A percentile compares a stretch with the other conserved stretches of the same genome.
Evolutionary conservation across 2,113 vertebrate genomes (phyloP).

Genomic region (Scomber scombrus): DNA sequence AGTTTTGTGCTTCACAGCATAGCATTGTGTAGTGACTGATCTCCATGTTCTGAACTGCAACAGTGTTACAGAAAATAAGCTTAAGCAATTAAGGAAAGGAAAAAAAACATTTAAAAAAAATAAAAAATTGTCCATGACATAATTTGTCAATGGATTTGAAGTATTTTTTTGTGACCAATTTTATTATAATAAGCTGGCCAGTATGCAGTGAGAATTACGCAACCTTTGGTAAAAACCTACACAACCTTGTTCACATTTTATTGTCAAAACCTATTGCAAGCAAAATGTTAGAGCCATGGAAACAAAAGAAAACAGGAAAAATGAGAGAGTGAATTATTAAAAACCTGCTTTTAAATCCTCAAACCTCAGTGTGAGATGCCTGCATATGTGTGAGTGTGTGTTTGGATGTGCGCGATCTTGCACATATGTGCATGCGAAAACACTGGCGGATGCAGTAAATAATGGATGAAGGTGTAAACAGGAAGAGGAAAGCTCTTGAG

Average conservation of each 20-base stretch:
- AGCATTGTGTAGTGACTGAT: no score
- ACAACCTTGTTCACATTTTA: constrained; percentile 17
- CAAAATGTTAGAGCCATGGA: constrained; percentile 39
- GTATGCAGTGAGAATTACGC: background rate
- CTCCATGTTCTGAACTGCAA: no score
- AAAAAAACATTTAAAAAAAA: no score
- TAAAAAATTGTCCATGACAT: no score
- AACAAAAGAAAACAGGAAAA: constrained; percentile 46
- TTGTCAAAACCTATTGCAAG: background rate
- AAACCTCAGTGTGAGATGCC: constrained; percentile 42
- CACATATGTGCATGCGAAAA: constrained; percentile 69
- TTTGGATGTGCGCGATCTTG: constrained; percentile 34
- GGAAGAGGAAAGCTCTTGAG: constrained; percentile 74
- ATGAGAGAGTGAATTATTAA: constrained; percentile 71
- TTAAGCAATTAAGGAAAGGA: no score
- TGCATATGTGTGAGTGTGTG: constrained; percentile 16
- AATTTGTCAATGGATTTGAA: background rate
- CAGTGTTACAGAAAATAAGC: no score
- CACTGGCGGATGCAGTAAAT: constrained; percentile 78
- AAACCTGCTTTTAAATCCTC: constrained; percentile 55
- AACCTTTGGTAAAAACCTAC: background rate
- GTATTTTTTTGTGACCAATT: background rate
- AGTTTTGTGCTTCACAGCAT: no score
- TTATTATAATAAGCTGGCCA: background rate
- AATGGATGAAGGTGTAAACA: constrained; percentile 82